Conservation (phyloP, 2,113 vertebrate species). For the Salminus brasiliensis region DNA sequence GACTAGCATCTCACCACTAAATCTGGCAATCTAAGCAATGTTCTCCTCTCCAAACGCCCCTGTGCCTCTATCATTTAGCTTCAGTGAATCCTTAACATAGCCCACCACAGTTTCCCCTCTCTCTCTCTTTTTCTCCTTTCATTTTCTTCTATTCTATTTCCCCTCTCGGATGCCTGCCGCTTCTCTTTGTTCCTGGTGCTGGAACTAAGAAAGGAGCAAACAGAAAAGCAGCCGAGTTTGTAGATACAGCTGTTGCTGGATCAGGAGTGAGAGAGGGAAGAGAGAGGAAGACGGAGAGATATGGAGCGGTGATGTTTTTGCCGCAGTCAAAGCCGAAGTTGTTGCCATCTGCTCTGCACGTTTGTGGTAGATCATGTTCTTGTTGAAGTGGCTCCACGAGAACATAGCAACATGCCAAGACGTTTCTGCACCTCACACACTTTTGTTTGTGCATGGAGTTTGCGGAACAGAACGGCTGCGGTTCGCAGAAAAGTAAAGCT, state of each 20-base stretch:
- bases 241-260: neutral
- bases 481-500: conserved; percentile 27
- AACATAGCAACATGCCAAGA: neutral
- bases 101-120: neutral
- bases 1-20: conserved; percentile 11
- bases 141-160: neutral
- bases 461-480: conserved; percentile 10
- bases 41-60: neutral
- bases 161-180: neutral
- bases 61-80: neutral
- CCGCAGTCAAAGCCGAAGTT: neutral
- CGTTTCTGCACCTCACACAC: neutral
- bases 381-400: neutral
- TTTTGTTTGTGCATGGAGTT: conserved; percentile 14
- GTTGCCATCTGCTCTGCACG: neutral
- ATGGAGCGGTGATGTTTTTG: neutral
- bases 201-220: neutral
- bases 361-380: neutral
- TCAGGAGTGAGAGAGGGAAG: neutral
- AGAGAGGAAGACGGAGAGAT: neutral
- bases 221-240: neutral
- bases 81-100: conserved; percentile 14
- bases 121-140: neutral
- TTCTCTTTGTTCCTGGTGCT: conserved; percentile 17
- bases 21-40: neutral